These are phyloP conservation scores for Sciurus carolinensis DNA, from an alignment of 2,797 vertebrate species.

Conservation along the genomic window DNA sequence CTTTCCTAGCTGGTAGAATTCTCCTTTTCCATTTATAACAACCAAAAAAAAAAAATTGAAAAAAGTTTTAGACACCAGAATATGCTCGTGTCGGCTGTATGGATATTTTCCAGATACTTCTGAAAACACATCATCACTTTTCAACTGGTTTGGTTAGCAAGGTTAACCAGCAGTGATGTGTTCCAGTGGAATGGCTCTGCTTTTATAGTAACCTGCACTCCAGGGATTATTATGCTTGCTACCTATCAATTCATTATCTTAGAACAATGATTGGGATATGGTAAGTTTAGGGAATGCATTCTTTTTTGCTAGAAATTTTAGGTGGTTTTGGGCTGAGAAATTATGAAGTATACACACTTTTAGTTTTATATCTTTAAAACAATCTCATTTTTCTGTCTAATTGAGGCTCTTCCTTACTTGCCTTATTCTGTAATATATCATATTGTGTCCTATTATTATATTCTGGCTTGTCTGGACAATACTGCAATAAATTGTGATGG, in stretches of 20 bases:
- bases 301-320: slow-evolving; percentile 45
- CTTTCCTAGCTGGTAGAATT: neutral
- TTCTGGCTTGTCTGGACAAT: slow-evolving; percentile 69
- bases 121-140: slow-evolving; percentile 16
- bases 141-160: slow-evolving; percentile 63
- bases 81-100: neutral
- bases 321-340: neutral
- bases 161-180: slow-evolving; percentile 41
- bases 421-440: slow-evolving; percentile 79
- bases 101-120: slow-evolving; percentile 47
- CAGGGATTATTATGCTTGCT: slow-evolving; percentile 66
- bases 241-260: slow-evolving; percentile 74
- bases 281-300: neutral
- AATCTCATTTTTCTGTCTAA: slow-evolving; percentile 76
- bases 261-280: slow-evolving; percentile 41
- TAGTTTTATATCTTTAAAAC: slow-evolving; percentile 68
- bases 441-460: slow-evolving; percentile 76
- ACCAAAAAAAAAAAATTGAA: neutral
- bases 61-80: slow-evolving; percentile 50
- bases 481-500: slow-evolving; percentile 77
- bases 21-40: slow-evolving; percentile 16
- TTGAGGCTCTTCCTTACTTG: slow-evolving; percentile 61
- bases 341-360: slow-evolving; percentile 42
- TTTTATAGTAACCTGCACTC: slow-evolving; percentile 69
- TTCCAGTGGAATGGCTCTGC: neutral